Base-by-base conservation (phyloP, 2,797 vertebrate species). In the Artibeus jamaicensis region DNA sequence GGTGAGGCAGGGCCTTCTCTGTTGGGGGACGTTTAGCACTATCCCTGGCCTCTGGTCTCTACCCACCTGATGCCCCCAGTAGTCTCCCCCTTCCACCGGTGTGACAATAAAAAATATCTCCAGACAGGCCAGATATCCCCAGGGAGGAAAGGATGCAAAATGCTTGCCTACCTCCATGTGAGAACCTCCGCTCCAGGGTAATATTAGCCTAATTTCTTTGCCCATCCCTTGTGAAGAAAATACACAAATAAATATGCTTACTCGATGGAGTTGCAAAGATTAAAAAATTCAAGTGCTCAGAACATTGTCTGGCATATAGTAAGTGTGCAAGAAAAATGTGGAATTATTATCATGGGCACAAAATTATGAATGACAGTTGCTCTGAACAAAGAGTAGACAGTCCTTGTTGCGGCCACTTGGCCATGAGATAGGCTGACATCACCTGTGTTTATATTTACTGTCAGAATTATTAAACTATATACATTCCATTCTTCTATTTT, bases 381-480 rank as follows among this genome's bases (percentile, higher is more conserved):
- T 93, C 5, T 68, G 6, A 89, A 44, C 4, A 46, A 1, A 44
- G 9, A 12, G 62, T 78, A 22, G 16, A 26, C 26, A 55, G 37
- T 86, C n/a, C 70, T 79, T 83, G 1, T 34, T 90, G 2, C 6
- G 50, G 42, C 9, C 14, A 68, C 42, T 78, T 94, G 48, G 37
- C 26, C 10, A 15, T 59, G 12, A 90, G 6, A 81, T 84, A 18
- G 37, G 12, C 82, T 32, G 11, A 71, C 4, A 53, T 42, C 16
- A 68, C 6, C n/a, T 81, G n/a, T 53, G 16, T 57, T 90, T 91
- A 39, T 46, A 37, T 82, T 84, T 79, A 50, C 81, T 89, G 90
- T 86, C 19, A 78, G 21, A 12, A 59, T 44, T 24, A 65, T 84
- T 81, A 89, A 0, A 68, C 44, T 77, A 34, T 29, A 42, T 57